phyloP scores from a whole-genome alignment of 2,888 invertebrate species.

The Therioaphis trifolii region DNA sequence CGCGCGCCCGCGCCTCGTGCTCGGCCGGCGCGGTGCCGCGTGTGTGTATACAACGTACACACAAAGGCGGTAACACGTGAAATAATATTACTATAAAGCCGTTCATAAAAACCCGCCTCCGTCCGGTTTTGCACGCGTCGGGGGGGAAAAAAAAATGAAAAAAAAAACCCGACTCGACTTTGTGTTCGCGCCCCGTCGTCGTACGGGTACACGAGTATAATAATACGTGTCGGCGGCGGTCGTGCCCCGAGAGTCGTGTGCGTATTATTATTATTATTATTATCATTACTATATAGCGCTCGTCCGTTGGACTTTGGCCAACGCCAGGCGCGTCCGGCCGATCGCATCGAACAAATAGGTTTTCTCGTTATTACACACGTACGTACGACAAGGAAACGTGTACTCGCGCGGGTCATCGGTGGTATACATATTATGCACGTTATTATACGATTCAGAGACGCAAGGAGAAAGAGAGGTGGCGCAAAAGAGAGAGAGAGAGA shows the following conservation, averaged over 20 bases:
- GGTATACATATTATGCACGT: background rate
- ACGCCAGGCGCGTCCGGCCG: constrained; percentile 23
- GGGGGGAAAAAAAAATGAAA: background rate
- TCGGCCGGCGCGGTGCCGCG: background rate
- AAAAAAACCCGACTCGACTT: constrained; percentile 29
- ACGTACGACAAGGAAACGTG: background rate
- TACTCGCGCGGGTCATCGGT: background rate
- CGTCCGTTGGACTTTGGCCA: constrained; percentile 50
- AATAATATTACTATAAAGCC: constrained; percentile 8
- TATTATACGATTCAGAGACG: background rate
- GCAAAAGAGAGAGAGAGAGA: background rate
- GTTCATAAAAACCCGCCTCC: constrained; percentile 24
- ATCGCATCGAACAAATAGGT: constrained; percentile 59
- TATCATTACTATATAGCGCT: too few species aligned
- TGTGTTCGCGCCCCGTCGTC: constrained; percentile 33
- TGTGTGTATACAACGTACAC: too few species aligned
- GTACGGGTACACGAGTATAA: background rate
- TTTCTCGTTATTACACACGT: constrained; percentile 30
- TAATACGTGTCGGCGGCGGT: background rate
- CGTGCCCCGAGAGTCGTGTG: constrained; percentile 33
- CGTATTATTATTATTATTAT: too few species aligned
- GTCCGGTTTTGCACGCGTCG: constrained; percentile 51
- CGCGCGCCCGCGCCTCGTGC: background rate
- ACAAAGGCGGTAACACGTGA: background rate
- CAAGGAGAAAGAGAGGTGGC: background rate